Evolutionary conservation across 2,888 invertebrate genomes (phyloP), one percentile per base, ranked within the genome.

Genomic region (Ypsolopha scabrella): DNA sequence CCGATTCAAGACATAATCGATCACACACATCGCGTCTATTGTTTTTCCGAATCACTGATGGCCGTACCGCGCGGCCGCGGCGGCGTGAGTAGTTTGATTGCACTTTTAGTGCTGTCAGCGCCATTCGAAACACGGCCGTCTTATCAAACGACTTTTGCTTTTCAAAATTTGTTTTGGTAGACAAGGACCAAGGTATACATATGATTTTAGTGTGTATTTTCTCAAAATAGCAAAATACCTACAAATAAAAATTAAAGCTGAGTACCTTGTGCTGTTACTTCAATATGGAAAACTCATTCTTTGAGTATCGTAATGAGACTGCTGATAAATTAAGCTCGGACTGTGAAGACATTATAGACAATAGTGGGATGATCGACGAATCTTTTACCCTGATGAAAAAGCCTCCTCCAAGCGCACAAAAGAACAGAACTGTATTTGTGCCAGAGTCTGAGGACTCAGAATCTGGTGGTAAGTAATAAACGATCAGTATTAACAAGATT

Each of bases 201-300:
- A n/a, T n/a, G n/a, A n/a, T 61, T 60, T 63, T 50, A 51, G 47
- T 41, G 48, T 46, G 43, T 55, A 33, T 52, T 54, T 49, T 52
- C 45, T 54, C 53, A 24, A 24, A 24, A 24, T 24, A 24, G 2
- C 24, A 24, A 24, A 24, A n/a, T n/a, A n/a, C n/a, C n/a, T n/a
- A n/a, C n/a, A n/a, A n/a, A n/a, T n/a, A 4, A 24, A 24, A 24
- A 24, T 24, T 24, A 24, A 24, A 24, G 2, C 24, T 4, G 24
- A 3, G 24, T 24, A 24, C 24, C 24, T 24, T 3, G 2, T 24
- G 2, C 8, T 4, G 13, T n/a, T 35, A 34, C n/a, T 33, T 43
- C 8, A 67, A 51, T 50, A 83, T 82, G 82, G 81, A 85, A 46
- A 75, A 64, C 64, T 82, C 85, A 53, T 81, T 81, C 59, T 74